Base-by-base conservation (phyloP, 2,888 invertebrate species). In the Tuta absoluta region DNA sequence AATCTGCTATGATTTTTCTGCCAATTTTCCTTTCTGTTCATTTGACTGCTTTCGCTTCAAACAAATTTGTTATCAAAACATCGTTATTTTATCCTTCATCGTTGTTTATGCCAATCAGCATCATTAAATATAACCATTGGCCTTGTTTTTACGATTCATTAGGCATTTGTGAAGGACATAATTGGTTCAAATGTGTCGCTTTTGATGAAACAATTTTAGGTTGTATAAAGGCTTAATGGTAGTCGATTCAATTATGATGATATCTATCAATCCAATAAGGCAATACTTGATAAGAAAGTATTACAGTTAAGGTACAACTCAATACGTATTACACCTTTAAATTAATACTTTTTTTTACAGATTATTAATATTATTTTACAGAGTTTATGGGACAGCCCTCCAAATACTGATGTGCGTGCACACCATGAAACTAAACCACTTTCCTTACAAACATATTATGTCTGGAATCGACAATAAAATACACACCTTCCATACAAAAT, bases 11-110 rank as follows among this genome's bases (percentile, higher is more conserved):
- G 51, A 58, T 76, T 80, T 74, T 77, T 79, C 75, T 75, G 73
- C 75, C 75, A 79, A 81, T 82, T 85, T 79, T 75, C 69, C 79
- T 71, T 71, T 75, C 79, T 78, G 78, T 69, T 75, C 78, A 80
- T 78, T 71, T 72, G 76, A 69, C 51, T 76, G 81, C 73, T 68
- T 75, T 71, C 66, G 74, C 77, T 77, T 81, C 79, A 79, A 84
- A 80, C 73, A 68, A 71, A 74, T 76, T 75, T 73, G 76, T 76
- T 71, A 71, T 76, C 74, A 72, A 79, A 78, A 76, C 79, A 78
- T 85, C 85, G 82, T 85, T 87, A 85, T 85, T 83, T 80, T 80
- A 82, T 80, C 80, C 79, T 77, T 80, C 75, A 71, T 76, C 80
- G 80, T 82, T 78, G 76, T 78, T 79, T 75, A 72, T 72, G 72